These are phyloP conservation scores for Parasteatoda lunata DNA, from an alignment of 2,888 invertebrate genomes.

Conservation along the genomic window DNA sequence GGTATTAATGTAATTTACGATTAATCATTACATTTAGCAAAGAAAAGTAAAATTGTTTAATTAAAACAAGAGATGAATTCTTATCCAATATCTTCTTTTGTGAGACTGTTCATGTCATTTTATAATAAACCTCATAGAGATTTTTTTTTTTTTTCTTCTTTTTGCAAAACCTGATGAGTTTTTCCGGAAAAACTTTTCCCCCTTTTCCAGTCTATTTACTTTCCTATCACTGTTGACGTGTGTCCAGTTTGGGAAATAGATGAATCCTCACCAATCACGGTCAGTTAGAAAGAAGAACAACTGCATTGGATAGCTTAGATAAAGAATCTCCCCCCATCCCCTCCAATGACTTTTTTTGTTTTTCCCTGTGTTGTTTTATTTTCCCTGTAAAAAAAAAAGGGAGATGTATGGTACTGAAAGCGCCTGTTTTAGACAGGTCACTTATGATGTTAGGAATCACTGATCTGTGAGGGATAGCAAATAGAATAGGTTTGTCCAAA, in stretches of 20 bases:
- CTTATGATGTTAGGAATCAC: conserved; percentile 17
- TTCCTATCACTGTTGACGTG: conserved; percentile 41
- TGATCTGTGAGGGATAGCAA: conserved; percentile 36
- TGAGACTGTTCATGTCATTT: conserved; percentile 64
- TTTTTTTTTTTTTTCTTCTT: conserved; percentile 29
- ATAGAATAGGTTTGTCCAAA: conserved; percentile 7
- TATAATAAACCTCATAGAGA: conserved; percentile 61
- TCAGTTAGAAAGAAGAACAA: conserved; percentile 43
- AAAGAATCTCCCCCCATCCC: conserved; percentile 10
- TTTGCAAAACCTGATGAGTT: conserved; percentile 7
- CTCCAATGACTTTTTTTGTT: background rate
- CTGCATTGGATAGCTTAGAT: conserved; percentile 33
- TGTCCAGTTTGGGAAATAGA: conserved; percentile 64
- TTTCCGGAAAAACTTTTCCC: conserved; percentile 9
- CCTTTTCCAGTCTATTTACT: conserved; percentile 3
- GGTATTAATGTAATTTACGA: no score
- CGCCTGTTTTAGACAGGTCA: conserved; percentile 25
- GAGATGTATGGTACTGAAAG: conserved; percentile 32
- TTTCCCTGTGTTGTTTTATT: conserved; percentile 21
- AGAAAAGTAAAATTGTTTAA: no score
- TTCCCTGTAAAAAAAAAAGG: conserved; percentile 19
- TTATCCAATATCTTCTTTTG: background rate
- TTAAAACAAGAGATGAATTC: no score
- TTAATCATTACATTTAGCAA: no score
- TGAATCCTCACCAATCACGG: conserved; percentile 63